A percentile compares a stretch with the other conserved stretches of the same genome.
Conservation (phyloP, 2,888 invertebrate genomes). For the Alloplasta piceator region DNA sequence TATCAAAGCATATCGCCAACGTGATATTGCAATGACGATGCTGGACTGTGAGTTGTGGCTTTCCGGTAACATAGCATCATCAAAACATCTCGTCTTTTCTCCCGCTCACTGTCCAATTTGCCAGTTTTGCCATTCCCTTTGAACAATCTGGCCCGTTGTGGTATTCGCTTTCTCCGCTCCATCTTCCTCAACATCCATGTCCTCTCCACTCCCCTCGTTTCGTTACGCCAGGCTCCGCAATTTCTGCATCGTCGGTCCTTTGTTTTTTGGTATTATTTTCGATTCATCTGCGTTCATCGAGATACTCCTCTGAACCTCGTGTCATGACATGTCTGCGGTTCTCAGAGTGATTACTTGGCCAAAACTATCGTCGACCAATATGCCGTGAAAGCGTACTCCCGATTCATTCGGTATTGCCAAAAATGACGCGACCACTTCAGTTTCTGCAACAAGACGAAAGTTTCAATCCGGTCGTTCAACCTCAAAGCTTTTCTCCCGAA, state of each 20-base stretch:
- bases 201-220: background rate
- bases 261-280: background rate
- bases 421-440: background rate
- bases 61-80: conserved; percentile 45
- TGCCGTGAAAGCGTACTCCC: background rate
- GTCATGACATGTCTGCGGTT: conserved; percentile 46
- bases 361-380: conserved; percentile 28
- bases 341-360: conserved; percentile 43
- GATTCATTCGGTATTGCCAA: conserved; percentile 16
- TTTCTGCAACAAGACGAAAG: no score
- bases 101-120: conserved; percentile 31
- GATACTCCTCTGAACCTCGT: conserved; percentile 4
- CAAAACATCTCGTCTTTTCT: conserved; percentile 29
- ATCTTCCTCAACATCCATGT: conserved; percentile 1
- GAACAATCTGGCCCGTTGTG: conserved; percentile 49
- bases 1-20: conserved; percentile 34
- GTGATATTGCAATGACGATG: conserved; percentile 49
- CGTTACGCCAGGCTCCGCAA: no score
- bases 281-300: background rate
- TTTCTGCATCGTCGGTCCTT: background rate
- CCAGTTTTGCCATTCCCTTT: conserved; percentile 55
- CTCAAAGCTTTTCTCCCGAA: no score
- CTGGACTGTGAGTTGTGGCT: conserved; percentile 33
- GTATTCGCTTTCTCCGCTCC: conserved; percentile 15
- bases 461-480: no score